Evolutionary conservation across 2,113 vertebrate species (phyloP).

Genomic region (Reinhardtius hippoglossoides): DNA sequence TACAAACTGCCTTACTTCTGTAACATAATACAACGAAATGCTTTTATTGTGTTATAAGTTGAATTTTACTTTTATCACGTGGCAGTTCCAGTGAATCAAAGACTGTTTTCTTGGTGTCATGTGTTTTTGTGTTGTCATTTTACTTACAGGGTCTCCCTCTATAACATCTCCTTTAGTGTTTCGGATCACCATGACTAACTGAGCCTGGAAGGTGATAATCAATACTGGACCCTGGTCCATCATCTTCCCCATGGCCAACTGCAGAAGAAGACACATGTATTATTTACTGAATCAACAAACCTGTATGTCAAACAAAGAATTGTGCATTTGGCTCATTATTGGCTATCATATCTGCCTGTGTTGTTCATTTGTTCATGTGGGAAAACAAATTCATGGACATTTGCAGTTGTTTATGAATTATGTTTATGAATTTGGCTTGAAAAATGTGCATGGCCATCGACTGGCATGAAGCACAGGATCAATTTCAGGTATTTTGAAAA

Average conservation of each 20-base stretch:
- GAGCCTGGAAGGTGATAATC: conserved; percentile 97
- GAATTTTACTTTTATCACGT: background rate
- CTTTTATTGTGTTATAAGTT: too few species aligned
- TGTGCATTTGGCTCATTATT: too few species aligned
- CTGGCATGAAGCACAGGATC: background rate
- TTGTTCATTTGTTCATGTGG: too few species aligned
- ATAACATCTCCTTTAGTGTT: conserved; percentile 91
- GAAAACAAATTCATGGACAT: too few species aligned
- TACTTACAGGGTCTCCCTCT: conserved; percentile 94
- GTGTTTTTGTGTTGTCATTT: background rate
- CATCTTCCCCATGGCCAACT: conserved; percentile 99
- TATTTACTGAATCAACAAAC: too few species aligned
- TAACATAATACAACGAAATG: background rate
- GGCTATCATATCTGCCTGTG: too few species aligned
- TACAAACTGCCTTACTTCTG: background rate
- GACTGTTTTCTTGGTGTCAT: background rate
- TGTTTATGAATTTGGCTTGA: too few species aligned
- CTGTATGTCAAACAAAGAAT: background rate
- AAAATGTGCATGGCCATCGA: too few species aligned
- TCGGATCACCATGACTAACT: conserved; percentile 92
- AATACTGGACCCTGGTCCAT: conserved; percentile 98
- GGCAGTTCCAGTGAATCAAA: background rate
- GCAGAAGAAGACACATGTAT: conserved; percentile 15
- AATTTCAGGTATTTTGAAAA: background rate
- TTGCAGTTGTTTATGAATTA: too few species aligned